These are phyloP conservation scores for Cydia fagiglandana DNA, from an alignment of 1,140 invertebrate genomes.

Conservation along the genomic window DNA sequence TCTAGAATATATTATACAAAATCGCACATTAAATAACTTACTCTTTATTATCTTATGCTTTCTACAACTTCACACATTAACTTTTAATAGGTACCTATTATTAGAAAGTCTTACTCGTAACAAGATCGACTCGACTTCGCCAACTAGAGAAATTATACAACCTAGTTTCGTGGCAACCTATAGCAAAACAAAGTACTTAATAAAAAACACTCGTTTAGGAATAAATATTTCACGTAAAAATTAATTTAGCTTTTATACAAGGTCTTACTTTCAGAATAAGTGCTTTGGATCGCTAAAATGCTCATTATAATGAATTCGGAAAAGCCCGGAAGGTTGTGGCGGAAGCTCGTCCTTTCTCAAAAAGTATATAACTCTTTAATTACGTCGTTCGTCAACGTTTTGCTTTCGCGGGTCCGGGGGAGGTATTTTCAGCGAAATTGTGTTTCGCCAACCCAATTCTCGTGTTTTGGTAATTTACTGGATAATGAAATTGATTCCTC, in stretches of 20 bases:
- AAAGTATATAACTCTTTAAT: conserved; percentile 26
- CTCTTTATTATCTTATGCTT: too few species aligned
- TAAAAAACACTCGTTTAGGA: background rate
- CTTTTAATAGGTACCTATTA: background rate
- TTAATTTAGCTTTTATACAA: background rate
- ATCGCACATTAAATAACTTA: too few species aligned
- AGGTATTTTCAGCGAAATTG: conserved; percentile 15
- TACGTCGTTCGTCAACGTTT: conserved; percentile 24
- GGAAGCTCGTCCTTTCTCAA: conserved; percentile 3
- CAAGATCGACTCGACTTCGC: background rate
- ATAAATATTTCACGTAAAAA: background rate
- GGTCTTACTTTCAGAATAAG: conserved; percentile 15
- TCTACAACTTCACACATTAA: too few species aligned
- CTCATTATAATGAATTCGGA: background rate
- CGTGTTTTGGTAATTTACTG: conserved; percentile 19
- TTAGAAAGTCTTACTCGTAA: background rate
- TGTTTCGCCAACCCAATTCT: conserved; percentile 15
- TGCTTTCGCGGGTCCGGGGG: background rate
- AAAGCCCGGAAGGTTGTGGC: background rate
- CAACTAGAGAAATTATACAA: background rate
- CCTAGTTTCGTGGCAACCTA: background rate
- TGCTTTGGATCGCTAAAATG: conserved; percentile 11
- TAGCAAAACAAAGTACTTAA: background rate
- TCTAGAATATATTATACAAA: too few species aligned
- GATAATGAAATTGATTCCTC: conserved; percentile 21